Evolutionary conservation across 2,113 vertebrate species (phyloP).

Genomic region (Henicopernis longicauda): DNA sequence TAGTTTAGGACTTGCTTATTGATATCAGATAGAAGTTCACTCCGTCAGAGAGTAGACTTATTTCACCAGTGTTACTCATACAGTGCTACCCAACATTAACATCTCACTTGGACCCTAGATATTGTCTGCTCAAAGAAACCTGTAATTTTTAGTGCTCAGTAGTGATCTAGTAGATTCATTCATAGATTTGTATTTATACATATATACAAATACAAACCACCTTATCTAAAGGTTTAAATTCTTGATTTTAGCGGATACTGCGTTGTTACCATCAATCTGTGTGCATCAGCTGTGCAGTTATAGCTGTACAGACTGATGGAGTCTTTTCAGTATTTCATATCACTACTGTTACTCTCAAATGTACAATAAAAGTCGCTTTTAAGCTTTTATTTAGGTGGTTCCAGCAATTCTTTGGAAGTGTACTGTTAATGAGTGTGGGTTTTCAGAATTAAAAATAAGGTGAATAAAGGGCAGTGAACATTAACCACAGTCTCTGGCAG

Average conservation of each 20-base stretch:
- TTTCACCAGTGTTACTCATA: neutral
- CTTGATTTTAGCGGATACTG: neutral
- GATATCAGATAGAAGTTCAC: neutral
- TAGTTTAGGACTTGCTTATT: neutral
- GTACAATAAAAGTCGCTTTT: conserved; percentile 14
- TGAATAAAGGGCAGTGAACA: conserved; percentile 50
- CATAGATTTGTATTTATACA: neutral
- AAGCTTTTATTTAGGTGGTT: conserved; percentile 31
- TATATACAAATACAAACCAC: neutral
- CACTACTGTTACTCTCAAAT: neutral
- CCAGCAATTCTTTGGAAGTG: conserved; percentile 23
- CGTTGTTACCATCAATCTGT: neutral
- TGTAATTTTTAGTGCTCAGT: neutral
- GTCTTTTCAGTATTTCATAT: neutral
- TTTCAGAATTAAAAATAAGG: conserved; percentile 55
- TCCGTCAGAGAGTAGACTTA: neutral
- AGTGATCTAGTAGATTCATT: neutral
- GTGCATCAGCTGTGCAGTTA: neutral
- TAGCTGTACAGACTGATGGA: neutral
- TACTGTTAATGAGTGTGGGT: conserved; percentile 24
- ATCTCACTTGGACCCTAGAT: neutral
- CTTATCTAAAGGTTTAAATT: neutral
- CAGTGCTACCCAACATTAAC: neutral
- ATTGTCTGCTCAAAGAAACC: neutral
- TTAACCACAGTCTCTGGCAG: conserved; percentile 47